Conservation (phyloP, 2,797 vertebrate species). For the Galaxias olidus region DNA sequence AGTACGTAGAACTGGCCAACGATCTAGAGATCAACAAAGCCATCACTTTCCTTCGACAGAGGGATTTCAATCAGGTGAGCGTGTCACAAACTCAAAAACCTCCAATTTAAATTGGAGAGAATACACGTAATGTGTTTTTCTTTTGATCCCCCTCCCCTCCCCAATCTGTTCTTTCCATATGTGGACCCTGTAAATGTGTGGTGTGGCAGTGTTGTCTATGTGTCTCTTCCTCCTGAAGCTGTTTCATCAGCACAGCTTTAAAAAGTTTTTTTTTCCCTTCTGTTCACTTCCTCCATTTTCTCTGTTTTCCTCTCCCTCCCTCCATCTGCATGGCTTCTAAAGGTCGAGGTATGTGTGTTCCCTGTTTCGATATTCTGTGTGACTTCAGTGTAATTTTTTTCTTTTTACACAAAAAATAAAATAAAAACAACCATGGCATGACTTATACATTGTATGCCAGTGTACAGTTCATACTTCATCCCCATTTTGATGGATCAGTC, state of each 20-base stretch:
- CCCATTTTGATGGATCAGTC: no score
- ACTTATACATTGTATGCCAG: no score
- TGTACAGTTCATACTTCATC: no score
- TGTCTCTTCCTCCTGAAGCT: conserved; percentile 9
- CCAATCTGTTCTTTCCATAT: conserved; percentile 20
- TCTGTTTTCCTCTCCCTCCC: conserved; percentile 58
- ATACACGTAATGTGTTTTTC: conserved; percentile 11
- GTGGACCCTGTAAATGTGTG: conserved; percentile 5
- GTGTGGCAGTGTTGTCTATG: conserved; percentile 1
- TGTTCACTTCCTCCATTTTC: conserved; percentile 52
- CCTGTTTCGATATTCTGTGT: conserved; percentile 42
- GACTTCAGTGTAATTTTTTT: conserved; percentile 8
- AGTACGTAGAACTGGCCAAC: conserved; percentile 93
- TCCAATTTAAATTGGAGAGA: background rate
- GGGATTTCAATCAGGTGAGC: conserved; percentile 92
- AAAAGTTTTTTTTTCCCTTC: conserved; percentile 16
- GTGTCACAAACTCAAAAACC: background rate
- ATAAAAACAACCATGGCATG: background rate
- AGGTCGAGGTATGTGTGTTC: conserved; percentile 78
- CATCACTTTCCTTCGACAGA: conserved; percentile 92
- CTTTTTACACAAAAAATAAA: background rate
- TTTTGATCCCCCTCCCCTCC: conserved; percentile 13
- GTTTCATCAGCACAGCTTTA: conserved; percentile 27
- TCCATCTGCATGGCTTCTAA: conserved; percentile 72
- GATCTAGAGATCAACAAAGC: conserved; percentile 98